Percentiles rank a stretch among this genome's conserved stretches.
phyloP scores from a whole-genome alignment of 2,797 vertebrate species.

The Ctenopoma kingsleyae region DNA sequence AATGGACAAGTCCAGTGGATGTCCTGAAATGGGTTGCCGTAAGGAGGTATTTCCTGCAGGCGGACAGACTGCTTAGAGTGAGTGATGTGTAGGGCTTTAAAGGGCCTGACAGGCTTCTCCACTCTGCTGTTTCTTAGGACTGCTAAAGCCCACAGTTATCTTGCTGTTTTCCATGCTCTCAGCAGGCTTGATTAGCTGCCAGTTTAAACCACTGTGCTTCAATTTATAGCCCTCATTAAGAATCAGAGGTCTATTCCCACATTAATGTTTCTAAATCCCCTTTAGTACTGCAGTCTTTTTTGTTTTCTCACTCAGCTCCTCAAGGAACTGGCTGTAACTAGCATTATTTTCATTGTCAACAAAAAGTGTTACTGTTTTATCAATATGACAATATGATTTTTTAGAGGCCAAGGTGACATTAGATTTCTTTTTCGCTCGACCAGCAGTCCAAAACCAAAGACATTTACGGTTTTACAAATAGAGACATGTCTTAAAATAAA shows the following conservation, averaged over 20 bases:
- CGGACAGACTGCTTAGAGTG: constrained; percentile 72
- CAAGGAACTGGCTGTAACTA: constrained; percentile 19
- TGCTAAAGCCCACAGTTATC: constrained; percentile 62
- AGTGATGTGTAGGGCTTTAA: constrained; percentile 75
- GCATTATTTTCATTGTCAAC: constrained; percentile 19
- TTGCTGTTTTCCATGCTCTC: constrained; percentile 69
- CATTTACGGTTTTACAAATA: not conserved
- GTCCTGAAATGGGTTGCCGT: constrained; percentile 65
- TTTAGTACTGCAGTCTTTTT: constrained; percentile 21
- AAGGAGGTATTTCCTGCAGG: constrained; percentile 78
- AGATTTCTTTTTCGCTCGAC: not conserved
- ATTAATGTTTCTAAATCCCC: constrained; percentile 54
- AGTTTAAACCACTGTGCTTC: constrained; percentile 53
- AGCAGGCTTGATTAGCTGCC: constrained; percentile 45
- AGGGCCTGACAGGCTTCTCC: constrained; percentile 56
- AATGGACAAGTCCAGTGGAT: constrained; percentile 62
- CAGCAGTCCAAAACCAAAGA: not conserved
- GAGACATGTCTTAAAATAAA: too few relatives aligned
- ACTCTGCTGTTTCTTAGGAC: constrained; percentile 53
- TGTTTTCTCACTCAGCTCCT: constrained; percentile 36
- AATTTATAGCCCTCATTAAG: constrained; percentile 58
- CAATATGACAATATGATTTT: not conserved
- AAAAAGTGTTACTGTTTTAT: not conserved
- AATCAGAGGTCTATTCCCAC: constrained; percentile 41
- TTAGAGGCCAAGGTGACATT: not conserved